These are phyloP conservation scores for Lycia hirtaria DNA, from an alignment of 2,888 invertebrate genomes.

Conservation along the genomic window DNA sequence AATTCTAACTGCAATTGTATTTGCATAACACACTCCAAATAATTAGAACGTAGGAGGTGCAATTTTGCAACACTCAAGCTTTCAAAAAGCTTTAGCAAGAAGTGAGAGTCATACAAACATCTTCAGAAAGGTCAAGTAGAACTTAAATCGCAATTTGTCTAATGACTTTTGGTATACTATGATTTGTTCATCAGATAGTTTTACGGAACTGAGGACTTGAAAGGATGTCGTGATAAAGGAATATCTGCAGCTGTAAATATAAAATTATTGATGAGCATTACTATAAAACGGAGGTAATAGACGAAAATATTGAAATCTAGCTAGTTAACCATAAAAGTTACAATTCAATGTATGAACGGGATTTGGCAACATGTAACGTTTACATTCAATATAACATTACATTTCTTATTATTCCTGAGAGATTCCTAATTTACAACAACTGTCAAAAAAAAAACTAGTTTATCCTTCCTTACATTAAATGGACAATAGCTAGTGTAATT, in stretches of 20 bases:
- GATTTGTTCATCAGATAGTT: not conserved
- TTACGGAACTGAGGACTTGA: too few relatives aligned
- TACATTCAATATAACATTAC: too few relatives aligned
- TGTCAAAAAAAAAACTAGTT: not conserved
- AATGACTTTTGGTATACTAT: not conserved
- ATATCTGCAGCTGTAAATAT: too few relatives aligned
- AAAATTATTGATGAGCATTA: too few relatives aligned
- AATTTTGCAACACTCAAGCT: constrained; percentile 1
- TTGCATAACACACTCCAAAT: not conserved
- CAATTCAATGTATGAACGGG: too few relatives aligned
- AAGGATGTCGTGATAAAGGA: too few relatives aligned
- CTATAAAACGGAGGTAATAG: too few relatives aligned
- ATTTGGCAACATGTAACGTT: too few relatives aligned
- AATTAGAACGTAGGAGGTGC: not conserved
- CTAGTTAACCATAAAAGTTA: too few relatives aligned
- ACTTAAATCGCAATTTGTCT: constrained; percentile 18
- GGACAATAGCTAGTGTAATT: not conserved
- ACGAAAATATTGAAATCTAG: too few relatives aligned
- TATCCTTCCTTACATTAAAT: not conserved
- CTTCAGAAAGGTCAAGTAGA: constrained; percentile 6
- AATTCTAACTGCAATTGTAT: not conserved
- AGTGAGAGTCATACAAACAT: not conserved
- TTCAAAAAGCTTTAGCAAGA: constrained; percentile 1
- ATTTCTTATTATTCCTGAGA: too few relatives aligned
- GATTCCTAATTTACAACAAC: not conserved